Percentiles rank a stretch among this genome's conserved stretches.
phyloP scores from a whole-genome alignment of 2,888 invertebrate genomes.

The Phlogophora meticulosa region DNA sequence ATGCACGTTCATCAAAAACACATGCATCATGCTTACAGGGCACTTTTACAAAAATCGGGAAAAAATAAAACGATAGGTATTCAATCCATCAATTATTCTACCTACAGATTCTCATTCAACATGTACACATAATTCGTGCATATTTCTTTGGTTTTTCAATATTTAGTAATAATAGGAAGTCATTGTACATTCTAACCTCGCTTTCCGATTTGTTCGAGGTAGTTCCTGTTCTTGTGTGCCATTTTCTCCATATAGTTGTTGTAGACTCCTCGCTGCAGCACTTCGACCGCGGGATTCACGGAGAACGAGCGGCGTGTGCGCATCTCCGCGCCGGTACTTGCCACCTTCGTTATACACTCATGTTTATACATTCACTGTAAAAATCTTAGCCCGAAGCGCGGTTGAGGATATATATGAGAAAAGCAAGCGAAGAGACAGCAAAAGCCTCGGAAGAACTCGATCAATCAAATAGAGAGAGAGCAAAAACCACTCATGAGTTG shows the following conservation, averaged over 20 bases:
- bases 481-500: constrained; percentile 13
- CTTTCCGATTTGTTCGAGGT: constrained; percentile 83
- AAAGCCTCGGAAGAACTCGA: not conserved
- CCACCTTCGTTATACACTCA: constrained; percentile 76
- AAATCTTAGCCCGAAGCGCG: constrained; percentile 33
- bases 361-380: constrained; percentile 46
- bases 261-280: constrained; percentile 79
- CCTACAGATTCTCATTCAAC: constrained; percentile 22
- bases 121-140: constrained; percentile 30
- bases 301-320: constrained; percentile 80
- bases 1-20: constrained; percentile 21
- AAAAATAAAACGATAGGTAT: constrained; percentile 23
- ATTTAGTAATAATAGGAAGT: no score
- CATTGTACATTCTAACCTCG: constrained; percentile 77
- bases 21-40: constrained; percentile 51
- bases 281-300: constrained; percentile 83
- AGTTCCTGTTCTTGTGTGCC: constrained; percentile 80
- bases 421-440: constrained; percentile 38
- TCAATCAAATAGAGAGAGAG: not conserved
- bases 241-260: constrained; percentile 77
- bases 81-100: constrained; percentile 3
- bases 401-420: not conserved
- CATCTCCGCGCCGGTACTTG: constrained; percentile 70
- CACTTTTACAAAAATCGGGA: constrained; percentile 11
- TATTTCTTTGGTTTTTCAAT: constrained; percentile 29